These are phyloP conservation scores for Sericinus montela DNA, from an alignment of 2,888 invertebrate genomes.

Conservation along the genomic window DNA sequence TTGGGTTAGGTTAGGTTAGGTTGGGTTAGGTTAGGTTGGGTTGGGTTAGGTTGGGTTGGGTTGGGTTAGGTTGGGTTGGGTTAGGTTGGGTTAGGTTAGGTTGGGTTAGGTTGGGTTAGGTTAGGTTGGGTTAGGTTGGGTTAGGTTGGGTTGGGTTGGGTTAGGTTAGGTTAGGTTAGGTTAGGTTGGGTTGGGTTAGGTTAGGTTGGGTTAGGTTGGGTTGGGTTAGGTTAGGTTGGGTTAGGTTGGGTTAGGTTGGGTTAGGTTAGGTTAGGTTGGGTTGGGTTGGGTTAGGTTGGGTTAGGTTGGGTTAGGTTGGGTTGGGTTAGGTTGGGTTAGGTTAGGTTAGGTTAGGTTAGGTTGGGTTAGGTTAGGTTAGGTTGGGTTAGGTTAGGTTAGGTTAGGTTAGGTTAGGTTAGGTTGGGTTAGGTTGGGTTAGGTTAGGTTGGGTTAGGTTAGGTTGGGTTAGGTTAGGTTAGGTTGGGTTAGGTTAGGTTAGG, in stretches of 20 bases:
- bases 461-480: conserved; percentile 9
- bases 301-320: conserved; percentile 1
- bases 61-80: conserved; percentile 15
- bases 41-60: conserved; percentile 19
- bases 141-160: conserved; percentile 22
- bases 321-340: conserved; percentile 4
- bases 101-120: conserved; percentile 8
- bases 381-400: conserved; percentile 21
- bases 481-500: conserved; percentile 21
- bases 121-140: conserved; percentile 9
- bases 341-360: conserved; percentile 26
- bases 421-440: conserved; percentile 21
- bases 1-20: conserved; percentile 21
- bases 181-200: conserved; percentile 8
- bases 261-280: conserved; percentile 11
- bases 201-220: conserved; percentile 21
- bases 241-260: conserved; percentile 10
- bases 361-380: conserved; percentile 22
- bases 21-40: conserved; percentile 16
- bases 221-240: conserved; percentile 25
- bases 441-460: conserved; percentile 15
- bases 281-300: not conserved
- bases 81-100: conserved; percentile 14
- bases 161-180: conserved; percentile 21
- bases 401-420: conserved; percentile 22